These are phyloP conservation scores for Laupala kohalensis DNA, from an alignment of 1,140 invertebrate species.

Conservation along the genomic window DNA sequence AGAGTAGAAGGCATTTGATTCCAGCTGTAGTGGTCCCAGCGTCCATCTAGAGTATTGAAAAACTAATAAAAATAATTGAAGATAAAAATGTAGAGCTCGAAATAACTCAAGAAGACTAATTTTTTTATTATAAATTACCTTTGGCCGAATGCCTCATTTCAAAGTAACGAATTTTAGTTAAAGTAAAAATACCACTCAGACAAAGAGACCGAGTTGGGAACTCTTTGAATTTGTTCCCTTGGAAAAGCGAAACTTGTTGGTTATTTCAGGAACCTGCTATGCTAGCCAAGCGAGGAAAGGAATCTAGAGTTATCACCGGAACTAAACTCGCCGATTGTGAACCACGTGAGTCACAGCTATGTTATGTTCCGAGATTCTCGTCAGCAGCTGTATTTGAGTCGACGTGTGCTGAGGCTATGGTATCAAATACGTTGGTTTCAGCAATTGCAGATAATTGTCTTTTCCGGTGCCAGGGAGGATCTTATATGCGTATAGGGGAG, in stretches of 20 bases:
- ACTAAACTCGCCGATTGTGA: background rate
- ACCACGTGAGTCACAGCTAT: background rate
- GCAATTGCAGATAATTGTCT: background rate
- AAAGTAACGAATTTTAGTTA: background rate
- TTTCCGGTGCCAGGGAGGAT: background rate
- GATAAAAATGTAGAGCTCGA: too few relatives aligned
- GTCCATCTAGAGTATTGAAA: too few relatives aligned
- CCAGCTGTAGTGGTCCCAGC: too few relatives aligned
- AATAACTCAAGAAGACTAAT: background rate
- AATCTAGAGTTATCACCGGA: background rate
- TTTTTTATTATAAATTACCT: background rate
- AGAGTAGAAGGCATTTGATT: too few relatives aligned
- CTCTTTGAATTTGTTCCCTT: background rate
- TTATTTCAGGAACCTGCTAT: background rate
- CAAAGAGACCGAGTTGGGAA: too few relatives aligned
- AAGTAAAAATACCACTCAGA: background rate
- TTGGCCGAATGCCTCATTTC: background rate
- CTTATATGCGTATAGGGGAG: background rate
- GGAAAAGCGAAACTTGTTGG: background rate
- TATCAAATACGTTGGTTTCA: background rate
- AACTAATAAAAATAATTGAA: too few relatives aligned
- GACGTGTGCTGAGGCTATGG: background rate
- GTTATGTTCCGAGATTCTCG: background rate
- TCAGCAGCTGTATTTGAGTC: background rate
- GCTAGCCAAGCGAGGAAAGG: background rate